Conservation (phyloP, 2,797 vertebrate genomes). For the Nyctibius grandis region DNA sequence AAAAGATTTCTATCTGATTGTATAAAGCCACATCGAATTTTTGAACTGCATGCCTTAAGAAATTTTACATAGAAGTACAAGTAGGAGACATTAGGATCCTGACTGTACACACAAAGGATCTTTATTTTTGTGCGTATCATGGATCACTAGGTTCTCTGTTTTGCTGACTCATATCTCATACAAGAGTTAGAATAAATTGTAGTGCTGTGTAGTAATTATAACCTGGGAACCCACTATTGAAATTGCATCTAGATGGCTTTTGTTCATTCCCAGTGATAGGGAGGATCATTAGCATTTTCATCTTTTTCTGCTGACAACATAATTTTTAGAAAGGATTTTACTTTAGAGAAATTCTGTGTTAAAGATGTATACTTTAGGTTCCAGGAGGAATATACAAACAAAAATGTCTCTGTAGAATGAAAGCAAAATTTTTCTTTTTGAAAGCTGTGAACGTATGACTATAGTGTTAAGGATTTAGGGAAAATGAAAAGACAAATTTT, state of each 20-base stretch:
- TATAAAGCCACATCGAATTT: not conserved
- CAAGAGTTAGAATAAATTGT: not conserved
- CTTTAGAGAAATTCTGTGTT: not conserved
- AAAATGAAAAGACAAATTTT: not conserved
- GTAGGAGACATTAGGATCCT: not conserved
- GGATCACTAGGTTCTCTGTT: conserved; percentile 17
- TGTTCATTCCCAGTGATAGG: not conserved
- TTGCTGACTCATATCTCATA: conserved; percentile 13
- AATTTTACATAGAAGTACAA: not conserved
- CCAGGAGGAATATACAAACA: not conserved
- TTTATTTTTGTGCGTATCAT: conserved; percentile 37
- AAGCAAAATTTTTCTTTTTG: not conserved
- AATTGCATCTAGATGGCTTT: not conserved
- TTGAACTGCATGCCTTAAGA: not conserved
- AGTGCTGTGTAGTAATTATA: not conserved
- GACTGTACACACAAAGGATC: not conserved
- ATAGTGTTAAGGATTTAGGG: not conserved
- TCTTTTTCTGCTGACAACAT: not conserved
- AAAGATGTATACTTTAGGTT: not conserved
- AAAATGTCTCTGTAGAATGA: not conserved
- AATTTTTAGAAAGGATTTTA: not conserved
- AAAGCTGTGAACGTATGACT: not conserved
- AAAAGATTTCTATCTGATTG: not conserved
- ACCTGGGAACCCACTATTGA: not conserved
- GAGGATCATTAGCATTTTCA: not conserved